Base-by-base conservation (phyloP, 1,140 invertebrate species). In the Drosophila sulfurigaster region DNA sequence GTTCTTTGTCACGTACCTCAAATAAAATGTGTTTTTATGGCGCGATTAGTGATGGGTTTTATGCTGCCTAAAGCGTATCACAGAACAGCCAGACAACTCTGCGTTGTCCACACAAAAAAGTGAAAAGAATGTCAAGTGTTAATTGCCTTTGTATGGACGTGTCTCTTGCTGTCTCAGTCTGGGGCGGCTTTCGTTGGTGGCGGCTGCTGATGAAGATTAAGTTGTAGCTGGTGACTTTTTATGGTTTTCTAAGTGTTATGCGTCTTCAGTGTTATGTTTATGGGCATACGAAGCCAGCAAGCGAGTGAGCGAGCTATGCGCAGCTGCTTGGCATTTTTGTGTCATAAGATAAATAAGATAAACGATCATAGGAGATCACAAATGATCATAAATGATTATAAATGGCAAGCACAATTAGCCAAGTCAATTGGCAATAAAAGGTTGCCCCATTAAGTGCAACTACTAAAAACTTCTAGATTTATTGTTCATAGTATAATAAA, bases 51-150 rank as follows among this genome's bases (percentile, higher is more conserved):
- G 77, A 46, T 63, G 79, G 66, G 71, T 79, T 69, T 83, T 70
- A 75, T 70, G 63, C 51, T 71, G 73, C 83, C 79, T 70, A 72
- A 87, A 89, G 77, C 83, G 70, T 87, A 89, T 83, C 83, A 60
- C 56, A 80, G 79, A 74, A 60, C 56, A 80, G 79, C 70, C 66
- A 59, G 54, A 65, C 51, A 75, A 51, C 49, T 51, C 10, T 30
- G 41, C 20, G n/a, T 0, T 49, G 65, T 41, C 11, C 52, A 67
- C 65, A 38, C 3, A 71, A 82, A 87, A 85, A 87, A 87, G 83
- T 87, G 83, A 87, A 88, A 88, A 88, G 83, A 88, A 89, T 89
- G 85, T 89, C 85, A 88, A 89, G 85, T 88, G 83, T 88, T 88
- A 89, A 88, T 88, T 88, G 86, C 85, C 80, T 65, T 68, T 54